Evolutionary conservation across 2,113 vertebrate species (phyloP).

Genomic region (Chaetodon auriga): DNA sequence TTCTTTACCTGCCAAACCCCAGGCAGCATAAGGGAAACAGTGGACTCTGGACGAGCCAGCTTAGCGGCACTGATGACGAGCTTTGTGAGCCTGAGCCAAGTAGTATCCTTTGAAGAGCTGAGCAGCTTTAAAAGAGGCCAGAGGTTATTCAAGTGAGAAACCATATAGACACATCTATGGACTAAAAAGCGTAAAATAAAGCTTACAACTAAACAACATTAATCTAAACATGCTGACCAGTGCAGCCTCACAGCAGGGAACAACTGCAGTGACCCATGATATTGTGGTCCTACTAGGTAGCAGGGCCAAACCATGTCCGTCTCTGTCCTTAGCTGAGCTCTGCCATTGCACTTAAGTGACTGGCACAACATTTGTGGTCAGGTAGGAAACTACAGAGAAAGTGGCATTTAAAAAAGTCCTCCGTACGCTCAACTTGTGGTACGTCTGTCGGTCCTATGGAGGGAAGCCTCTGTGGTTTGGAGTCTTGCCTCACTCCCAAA

Average conservation of each 20-base stretch:
- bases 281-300: background rate
- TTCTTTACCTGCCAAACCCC: constrained; percentile 82
- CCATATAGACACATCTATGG: background rate
- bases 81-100: constrained; percentile 48
- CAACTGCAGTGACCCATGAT: constrained; percentile 18
- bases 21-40: constrained; percentile 49
- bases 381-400: background rate
- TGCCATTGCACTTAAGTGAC: background rate
- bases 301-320: background rate
- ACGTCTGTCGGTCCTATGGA: background rate
- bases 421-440: background rate
- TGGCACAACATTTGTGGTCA: background rate
- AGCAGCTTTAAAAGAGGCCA: constrained; percentile 8
- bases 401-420: background rate
- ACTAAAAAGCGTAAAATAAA: background rate
- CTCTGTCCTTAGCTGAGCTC: background rate
- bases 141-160: background rate
- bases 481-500: background rate
- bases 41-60: constrained; percentile 35
- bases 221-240: background rate
- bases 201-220: background rate
- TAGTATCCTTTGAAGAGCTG: constrained; percentile 30
- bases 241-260: constrained; percentile 1
- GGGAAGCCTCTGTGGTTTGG: background rate
- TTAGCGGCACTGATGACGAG: constrained; percentile 53